These are phyloP conservation scores for Heteropelma amictum DNA, from an alignment of 2,888 invertebrate species.

Conservation along the genomic window DNA sequence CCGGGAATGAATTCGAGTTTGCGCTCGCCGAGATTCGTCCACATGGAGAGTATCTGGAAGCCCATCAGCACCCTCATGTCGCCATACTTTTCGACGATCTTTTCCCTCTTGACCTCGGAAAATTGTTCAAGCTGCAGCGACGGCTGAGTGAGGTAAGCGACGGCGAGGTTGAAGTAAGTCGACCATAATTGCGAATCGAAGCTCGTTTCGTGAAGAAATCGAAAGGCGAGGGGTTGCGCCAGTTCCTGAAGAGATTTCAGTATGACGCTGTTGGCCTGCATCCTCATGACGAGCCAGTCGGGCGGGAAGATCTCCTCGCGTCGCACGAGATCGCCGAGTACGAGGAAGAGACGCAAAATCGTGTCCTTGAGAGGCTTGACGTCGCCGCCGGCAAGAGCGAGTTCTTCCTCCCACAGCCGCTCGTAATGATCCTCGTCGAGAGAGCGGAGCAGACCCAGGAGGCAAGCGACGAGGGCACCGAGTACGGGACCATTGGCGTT, in stretches of 20 bases:
- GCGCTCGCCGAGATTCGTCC: slow-evolving; percentile 92
- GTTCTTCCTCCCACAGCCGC: slow-evolving; percentile 90
- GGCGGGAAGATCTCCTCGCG: slow-evolving; percentile 89
- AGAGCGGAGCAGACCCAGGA: slow-evolving; percentile 91
- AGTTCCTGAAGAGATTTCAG: slow-evolving; percentile 92
- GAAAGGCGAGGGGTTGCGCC: slow-evolving; percentile 90
- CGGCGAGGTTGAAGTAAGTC: slow-evolving; percentile 88
- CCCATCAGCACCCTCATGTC: slow-evolving; percentile 97
- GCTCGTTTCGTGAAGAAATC: slow-evolving; percentile 85
- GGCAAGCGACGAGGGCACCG: slow-evolving; percentile 91
- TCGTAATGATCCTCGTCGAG: slow-evolving; percentile 93
- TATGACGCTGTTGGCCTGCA: slow-evolving; percentile 92
- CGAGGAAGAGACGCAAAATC: slow-evolving; percentile 88
- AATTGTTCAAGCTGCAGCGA: slow-evolving; percentile 89
- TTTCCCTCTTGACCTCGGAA: slow-evolving; percentile 88
- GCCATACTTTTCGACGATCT: slow-evolving; percentile 88
- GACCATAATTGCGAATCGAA: slow-evolving; percentile 83
- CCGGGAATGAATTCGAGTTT: slow-evolving; percentile 94
- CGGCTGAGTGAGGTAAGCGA: slow-evolving; percentile 89
- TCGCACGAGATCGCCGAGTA: slow-evolving; percentile 88
- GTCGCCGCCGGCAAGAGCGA: slow-evolving; percentile 78
- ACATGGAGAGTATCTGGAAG: slow-evolving; percentile 93
- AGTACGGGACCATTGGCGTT: slow-evolving; percentile 87
- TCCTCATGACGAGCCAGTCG: slow-evolving; percentile 94
- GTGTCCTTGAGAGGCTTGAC: slow-evolving; percentile 89